Conservation (phyloP, 2,113 vertebrate species). For the Trogon melanurus region DNA sequence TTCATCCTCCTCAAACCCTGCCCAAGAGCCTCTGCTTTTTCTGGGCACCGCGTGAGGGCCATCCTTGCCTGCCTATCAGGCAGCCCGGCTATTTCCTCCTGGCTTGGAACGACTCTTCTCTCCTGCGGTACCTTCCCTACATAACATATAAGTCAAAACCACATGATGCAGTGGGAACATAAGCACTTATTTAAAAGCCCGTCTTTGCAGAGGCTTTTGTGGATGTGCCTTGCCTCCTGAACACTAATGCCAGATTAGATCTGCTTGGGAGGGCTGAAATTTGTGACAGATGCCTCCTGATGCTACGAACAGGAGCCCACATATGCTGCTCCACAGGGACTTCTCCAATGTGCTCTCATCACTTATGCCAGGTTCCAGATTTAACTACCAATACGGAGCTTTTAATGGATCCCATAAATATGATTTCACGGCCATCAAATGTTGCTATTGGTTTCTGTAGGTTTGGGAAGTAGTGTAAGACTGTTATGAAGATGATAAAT, state of each 20-base stretch:
- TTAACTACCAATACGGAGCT: not conserved
- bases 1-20: accelerated
- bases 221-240: not conserved
- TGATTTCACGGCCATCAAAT: not conserved
- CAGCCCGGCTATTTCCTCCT: not conserved
- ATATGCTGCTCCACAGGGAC: not conserved
- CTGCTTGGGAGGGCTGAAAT: not conserved
- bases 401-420: conserved; percentile 40
- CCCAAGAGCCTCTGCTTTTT: not conserved
- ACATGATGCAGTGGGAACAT: not conserved
- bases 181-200: not conserved
- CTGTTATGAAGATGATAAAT: conserved; percentile 22
- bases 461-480: conserved; percentile 6
- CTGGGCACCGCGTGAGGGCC: not conserved
- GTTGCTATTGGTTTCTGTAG: not conserved
- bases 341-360: not conserved
- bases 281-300: not conserved
- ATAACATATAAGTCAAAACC: not conserved
- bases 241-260: not conserved
- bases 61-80: not conserved
- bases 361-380: conserved; percentile 16
- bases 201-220: not conserved
- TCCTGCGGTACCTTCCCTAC: not conserved
- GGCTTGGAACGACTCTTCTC: not conserved
- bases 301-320: not conserved